phyloP scores from a whole-genome alignment of 1,140 invertebrate genomes.

The Dendrolimus kikuchii region DNA sequence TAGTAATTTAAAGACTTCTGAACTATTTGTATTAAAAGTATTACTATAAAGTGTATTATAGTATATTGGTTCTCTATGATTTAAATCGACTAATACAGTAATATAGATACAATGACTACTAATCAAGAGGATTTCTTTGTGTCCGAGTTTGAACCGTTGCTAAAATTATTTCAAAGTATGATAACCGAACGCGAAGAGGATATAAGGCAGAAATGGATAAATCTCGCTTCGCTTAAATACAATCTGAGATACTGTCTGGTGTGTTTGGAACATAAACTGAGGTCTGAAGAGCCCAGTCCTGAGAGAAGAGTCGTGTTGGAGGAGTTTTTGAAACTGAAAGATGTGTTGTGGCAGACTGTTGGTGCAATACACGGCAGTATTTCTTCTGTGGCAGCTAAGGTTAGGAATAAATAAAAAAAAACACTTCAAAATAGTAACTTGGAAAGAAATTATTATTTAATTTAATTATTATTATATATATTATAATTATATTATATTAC shows the following conservation, averaged over 20 bases:
- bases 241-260: slow-evolving; percentile 29
- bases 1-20: no score
- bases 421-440: no score
- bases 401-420: slow-evolving; percentile 7
- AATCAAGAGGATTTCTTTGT: no score
- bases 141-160: slow-evolving; percentile 14
- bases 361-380: slow-evolving; percentile 43
- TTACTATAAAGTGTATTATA: no score
- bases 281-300: slow-evolving; percentile 12
- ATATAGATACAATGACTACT: no score
- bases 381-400: slow-evolving; percentile 16
- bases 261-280: slow-evolving; percentile 27
- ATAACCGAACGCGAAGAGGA: slow-evolving; percentile 17
- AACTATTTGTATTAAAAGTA: no score
- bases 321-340: slow-evolving; percentile 38
- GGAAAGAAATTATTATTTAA: no score
- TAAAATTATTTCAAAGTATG: slow-evolving; percentile 23
- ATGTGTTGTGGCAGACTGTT: slow-evolving; percentile 40
- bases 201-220: slow-evolving; percentile 43
- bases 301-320: slow-evolving; percentile 21
- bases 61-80: no score
- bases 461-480: no score
- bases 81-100: no score
- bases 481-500: no score
- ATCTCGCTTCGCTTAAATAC: slow-evolving; percentile 35